A percentile compares a stretch with the other conserved stretches of the same genome.
Conservation (phyloP, 2,888 invertebrate genomes). For the Nasonia oneida region DNA sequence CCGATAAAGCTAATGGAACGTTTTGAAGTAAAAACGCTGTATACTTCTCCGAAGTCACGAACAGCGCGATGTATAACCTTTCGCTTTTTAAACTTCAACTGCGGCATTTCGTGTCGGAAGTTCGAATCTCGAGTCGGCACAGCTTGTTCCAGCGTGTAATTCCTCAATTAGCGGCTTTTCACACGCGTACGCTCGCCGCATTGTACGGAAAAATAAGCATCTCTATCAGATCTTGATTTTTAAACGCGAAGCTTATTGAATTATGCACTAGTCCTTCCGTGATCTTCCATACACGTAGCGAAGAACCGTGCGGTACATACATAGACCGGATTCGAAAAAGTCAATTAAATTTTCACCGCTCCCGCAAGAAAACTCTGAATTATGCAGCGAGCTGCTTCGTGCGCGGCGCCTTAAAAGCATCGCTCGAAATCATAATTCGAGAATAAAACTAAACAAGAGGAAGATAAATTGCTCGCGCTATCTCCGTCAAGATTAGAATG, state of each 20-base stretch:
- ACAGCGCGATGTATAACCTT: background rate
- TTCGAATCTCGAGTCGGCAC: background rate
- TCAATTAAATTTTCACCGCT: no score
- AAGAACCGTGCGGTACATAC: no score
- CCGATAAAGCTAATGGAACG: background rate
- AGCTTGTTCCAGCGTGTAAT: background rate
- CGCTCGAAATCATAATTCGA: slow-evolving; percentile 22
- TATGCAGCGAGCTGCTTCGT: background rate
- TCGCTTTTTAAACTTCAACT: background rate
- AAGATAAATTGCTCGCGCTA: slow-evolving; percentile 41
- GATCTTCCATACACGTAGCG: no score
- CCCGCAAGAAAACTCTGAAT: background rate
- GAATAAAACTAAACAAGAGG: slow-evolving; percentile 50
- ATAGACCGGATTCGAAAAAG: no score
- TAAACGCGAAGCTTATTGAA: background rate
- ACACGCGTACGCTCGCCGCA: background rate
- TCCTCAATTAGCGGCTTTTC: slow-evolving; percentile 9
- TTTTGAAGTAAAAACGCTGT: background rate
- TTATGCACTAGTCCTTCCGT: background rate
- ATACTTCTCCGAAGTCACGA: background rate
- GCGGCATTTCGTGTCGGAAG: background rate
- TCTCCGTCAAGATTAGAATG: slow-evolving; percentile 31
- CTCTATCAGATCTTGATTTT: background rate
- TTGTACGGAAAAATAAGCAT: background rate
- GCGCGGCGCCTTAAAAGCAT: background rate